phyloP scores from a whole-genome alignment of 2,888 invertebrate genomes.

The Ypsolopha sequella region DNA sequence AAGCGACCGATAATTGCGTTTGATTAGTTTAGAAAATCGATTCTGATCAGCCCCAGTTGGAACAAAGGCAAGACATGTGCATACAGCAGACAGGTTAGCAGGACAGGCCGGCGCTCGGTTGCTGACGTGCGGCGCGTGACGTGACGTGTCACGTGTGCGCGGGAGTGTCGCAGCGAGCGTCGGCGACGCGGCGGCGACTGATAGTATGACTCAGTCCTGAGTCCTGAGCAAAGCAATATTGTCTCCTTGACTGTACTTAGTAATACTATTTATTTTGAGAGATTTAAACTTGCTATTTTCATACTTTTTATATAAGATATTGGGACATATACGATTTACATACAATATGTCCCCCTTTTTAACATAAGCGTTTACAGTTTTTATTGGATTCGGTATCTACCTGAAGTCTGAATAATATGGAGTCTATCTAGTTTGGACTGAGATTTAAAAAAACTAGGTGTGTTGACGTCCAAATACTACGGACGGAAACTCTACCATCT shows the following conservation, averaged over 20 bases:
- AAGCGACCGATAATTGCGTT: constrained; percentile 45
- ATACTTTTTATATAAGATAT: constrained; percentile 59
- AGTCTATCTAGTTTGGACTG: no score
- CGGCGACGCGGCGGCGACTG: constrained; percentile 56
- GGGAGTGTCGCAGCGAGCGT: constrained; percentile 14
- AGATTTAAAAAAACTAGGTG: no score
- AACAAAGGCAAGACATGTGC: neutral
- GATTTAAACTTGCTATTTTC: constrained; percentile 60
- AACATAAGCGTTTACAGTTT: constrained; percentile 48
- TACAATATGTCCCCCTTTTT: constrained; percentile 61
- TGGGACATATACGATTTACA: constrained; percentile 10
- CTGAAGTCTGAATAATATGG: no score
- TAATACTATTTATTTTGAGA: constrained; percentile 69
- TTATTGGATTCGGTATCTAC: constrained; percentile 18
- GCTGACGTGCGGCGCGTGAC: neutral
- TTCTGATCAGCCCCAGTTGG: constrained; percentile 32
- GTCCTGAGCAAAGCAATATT: constrained; percentile 54
- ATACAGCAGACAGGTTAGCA: constrained; percentile 27
- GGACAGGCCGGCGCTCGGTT: constrained; percentile 10
- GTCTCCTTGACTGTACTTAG: constrained; percentile 67
- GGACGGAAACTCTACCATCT: no score
- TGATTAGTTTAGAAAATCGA: constrained; percentile 47
- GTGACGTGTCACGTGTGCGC: neutral
- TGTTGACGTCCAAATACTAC: no score
- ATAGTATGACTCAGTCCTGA: constrained; percentile 42